These are phyloP conservation scores for Eristalis arbustorum DNA, from an alignment of 2,888 invertebrate genomes.

Conservation along the genomic window DNA sequence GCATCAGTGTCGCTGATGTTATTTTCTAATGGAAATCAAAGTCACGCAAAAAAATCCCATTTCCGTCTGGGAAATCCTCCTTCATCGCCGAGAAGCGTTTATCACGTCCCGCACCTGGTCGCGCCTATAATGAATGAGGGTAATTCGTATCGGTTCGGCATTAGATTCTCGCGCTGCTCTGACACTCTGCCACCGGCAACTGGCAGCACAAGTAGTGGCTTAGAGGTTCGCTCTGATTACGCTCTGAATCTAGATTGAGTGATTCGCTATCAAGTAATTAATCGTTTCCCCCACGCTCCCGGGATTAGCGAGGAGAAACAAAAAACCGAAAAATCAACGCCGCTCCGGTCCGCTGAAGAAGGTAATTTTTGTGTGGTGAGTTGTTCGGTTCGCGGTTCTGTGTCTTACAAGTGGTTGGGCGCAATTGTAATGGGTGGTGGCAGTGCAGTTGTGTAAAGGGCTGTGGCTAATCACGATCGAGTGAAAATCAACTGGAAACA, in stretches of 20 bases:
- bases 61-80: neutral
- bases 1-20: neutral
- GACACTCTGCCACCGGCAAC: constrained; percentile 1
- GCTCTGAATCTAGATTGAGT: constrained; percentile 51
- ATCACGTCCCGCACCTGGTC: neutral
- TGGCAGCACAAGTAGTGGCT: constrained; percentile 12
- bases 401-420: neutral
- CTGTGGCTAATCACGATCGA: constrained; percentile 5
- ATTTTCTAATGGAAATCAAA: neutral
- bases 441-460: constrained; percentile 7
- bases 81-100: neutral
- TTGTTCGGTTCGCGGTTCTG: neutral
- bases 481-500: neutral
- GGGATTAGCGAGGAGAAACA: neutral
- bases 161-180: constrained; percentile 13
- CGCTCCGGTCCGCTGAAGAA: neutral
- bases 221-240: constrained; percentile 15
- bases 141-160: constrained; percentile 33
- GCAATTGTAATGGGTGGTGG: too few species aligned
- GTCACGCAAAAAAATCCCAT: neutral
- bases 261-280: constrained; percentile 28
- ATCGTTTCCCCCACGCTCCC: constrained; percentile 8
- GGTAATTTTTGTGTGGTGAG: neutral
- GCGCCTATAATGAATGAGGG: constrained; percentile 11
- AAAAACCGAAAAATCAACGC: constrained; percentile 3